phyloP scores from a whole-genome alignment of 2,113 vertebrate species.

The Neodon shergylaensis region DNA sequence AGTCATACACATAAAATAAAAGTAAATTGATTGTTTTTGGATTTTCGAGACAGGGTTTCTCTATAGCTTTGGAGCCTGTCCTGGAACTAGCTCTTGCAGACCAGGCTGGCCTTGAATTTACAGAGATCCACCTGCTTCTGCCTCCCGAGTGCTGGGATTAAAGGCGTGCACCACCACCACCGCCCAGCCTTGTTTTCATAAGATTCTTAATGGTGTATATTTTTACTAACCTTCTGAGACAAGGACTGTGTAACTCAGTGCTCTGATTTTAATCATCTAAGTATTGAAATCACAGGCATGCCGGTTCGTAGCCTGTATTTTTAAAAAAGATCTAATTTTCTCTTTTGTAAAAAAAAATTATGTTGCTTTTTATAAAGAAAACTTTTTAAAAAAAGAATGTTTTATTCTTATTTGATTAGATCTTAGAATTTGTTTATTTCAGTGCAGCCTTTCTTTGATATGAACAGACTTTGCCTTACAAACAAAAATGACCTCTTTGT shows the following conservation, averaged over 20 bases:
- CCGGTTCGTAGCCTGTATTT: not conserved
- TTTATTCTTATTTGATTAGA: not conserved
- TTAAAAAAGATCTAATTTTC: not conserved
- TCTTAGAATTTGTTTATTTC: slow-evolving; percentile 31
- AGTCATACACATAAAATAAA: not conserved
- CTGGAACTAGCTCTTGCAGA: no score
- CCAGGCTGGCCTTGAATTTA: no score
- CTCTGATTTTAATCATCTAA: not conserved
- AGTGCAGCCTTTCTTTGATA: not conserved
- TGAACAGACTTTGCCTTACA: not conserved
- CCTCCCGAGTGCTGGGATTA: no score
- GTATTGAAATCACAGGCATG: not conserved
- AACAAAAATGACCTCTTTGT: not conserved
- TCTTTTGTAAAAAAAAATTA: not conserved
- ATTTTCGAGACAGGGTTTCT: no score
- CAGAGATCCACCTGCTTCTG: no score
- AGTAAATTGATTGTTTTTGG: no score
- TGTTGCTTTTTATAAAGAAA: not conserved
- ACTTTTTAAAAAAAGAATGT: not conserved
- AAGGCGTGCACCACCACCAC: no score
- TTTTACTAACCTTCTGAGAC: not conserved
- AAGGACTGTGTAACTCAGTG: no score
- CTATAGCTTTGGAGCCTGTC: no score
- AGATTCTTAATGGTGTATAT: not conserved
- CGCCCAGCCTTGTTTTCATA: not conserved